phyloP scores from a whole-genome alignment of 2,888 invertebrate genomes.

The Euzetes globulus region DNA sequence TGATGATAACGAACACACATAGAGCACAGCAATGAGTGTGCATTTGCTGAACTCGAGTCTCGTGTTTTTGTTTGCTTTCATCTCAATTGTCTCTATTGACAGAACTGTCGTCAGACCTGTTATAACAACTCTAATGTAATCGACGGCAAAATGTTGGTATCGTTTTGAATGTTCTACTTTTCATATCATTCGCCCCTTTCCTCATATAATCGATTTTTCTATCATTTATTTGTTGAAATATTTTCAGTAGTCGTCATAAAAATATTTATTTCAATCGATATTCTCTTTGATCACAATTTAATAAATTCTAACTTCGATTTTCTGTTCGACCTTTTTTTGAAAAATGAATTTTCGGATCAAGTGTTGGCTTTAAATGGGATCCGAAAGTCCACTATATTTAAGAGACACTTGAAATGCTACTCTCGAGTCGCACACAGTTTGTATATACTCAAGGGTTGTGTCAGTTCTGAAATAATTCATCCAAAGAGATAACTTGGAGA shows the following conservation, averaged over 20 bases:
- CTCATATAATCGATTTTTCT: too few relatives aligned
- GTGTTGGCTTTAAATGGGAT: background rate
- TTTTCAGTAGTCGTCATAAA: too few relatives aligned
- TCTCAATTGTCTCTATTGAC: slow-evolving; percentile 24
- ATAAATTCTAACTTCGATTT: too few relatives aligned
- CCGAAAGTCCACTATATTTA: background rate
- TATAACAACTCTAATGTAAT: slow-evolving; percentile 20
- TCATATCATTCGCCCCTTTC: too few relatives aligned
- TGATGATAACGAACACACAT: background rate
- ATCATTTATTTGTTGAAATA: too few relatives aligned
- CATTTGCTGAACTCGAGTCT: background rate
- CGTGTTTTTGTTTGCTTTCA: slow-evolving; percentile 19
- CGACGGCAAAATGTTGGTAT: background rate
- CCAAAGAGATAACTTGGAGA: background rate
- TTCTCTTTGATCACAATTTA: too few relatives aligned
- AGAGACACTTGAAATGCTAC: slow-evolving; percentile 3
- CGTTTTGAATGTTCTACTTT: background rate
- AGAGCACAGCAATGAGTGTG: background rate
- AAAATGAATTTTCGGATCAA: too few relatives aligned
- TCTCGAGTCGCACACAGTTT: background rate
- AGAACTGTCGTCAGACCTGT: slow-evolving; percentile 11
- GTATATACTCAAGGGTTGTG: background rate
- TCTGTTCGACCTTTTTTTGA: too few relatives aligned
- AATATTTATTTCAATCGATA: too few relatives aligned
- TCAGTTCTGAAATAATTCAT: slow-evolving; percentile 11